Evolutionary conservation across 2,113 vertebrate species (phyloP).

Genomic region (Phalacrocorax carbo): DNA sequence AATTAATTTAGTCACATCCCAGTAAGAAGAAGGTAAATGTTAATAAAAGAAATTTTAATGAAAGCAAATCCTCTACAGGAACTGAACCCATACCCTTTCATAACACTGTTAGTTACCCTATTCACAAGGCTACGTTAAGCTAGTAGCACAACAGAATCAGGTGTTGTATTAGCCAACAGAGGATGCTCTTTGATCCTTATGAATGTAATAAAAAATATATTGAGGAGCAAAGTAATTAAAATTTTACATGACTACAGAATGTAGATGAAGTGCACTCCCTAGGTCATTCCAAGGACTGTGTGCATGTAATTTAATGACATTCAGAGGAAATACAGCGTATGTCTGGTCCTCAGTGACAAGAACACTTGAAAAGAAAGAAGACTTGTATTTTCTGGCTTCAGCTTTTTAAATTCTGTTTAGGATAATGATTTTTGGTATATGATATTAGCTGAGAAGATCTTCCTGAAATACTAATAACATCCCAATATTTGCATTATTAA

Average conservation of each 20-base stretch:
- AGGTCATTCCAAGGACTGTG: not conserved
- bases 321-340: not conserved
- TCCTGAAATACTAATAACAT: not conserved
- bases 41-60: constrained; percentile 60
- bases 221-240: constrained; percentile 59
- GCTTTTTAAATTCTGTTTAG: not conserved
- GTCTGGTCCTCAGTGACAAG: not conserved
- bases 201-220: constrained; percentile 63
- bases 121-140: constrained; percentile 23
- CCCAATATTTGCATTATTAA: not conserved
- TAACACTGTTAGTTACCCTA: not conserved
- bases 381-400: not conserved
- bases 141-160: not conserved
- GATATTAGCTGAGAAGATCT: not conserved
- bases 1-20: constrained; percentile 25
- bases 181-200: constrained; percentile 27
- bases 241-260: constrained; percentile 16
- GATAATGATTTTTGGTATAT: not conserved
- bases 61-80: constrained; percentile 44
- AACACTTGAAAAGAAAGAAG: not conserved
- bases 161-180: constrained; percentile 42
- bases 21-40: not conserved
- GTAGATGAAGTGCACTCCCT: constrained; percentile 6
- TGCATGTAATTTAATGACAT: not conserved
- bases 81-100: constrained; percentile 22